Evolutionary conservation across 2,888 invertebrate genomes (phyloP).

Genomic region (Zaprionus obscuricornis): DNA sequence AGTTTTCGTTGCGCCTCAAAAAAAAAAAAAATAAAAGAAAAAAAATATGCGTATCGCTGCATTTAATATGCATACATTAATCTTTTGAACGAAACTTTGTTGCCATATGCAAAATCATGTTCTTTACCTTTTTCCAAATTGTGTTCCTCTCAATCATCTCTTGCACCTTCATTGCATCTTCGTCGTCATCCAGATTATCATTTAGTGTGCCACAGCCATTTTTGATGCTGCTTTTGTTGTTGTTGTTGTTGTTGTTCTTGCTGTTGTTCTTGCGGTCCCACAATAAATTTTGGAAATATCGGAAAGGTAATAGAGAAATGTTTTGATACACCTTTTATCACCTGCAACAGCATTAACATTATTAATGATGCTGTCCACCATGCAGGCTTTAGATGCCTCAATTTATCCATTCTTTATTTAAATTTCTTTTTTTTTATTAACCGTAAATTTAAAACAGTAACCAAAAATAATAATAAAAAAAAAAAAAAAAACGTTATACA

Average conservation of each 20-base stretch:
- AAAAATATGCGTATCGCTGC: too few species aligned
- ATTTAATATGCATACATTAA: slow-evolving; percentile 47
- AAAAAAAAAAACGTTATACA: too few species aligned
- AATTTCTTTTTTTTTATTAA: too few species aligned
- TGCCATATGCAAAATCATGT: slow-evolving; percentile 1
- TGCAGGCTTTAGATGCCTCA: slow-evolving; percentile 31
- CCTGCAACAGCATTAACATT: slow-evolving; percentile 30
- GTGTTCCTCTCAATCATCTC: too few species aligned
- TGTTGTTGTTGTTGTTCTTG: slow-evolving; percentile 2
- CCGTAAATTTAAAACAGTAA: background rate
- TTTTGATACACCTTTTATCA: slow-evolving; percentile 22
- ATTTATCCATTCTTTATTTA: slow-evolving; percentile 57
- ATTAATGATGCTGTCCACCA: slow-evolving; percentile 49
- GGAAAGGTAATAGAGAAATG: background rate
- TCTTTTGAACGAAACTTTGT: slow-evolving; percentile 17
- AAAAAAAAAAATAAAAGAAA: too few species aligned
- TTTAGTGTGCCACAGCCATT: too few species aligned
- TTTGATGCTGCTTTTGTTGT: too few species aligned
- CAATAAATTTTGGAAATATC: background rate
- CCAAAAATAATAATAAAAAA: background rate
- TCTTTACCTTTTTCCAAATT: too few species aligned
- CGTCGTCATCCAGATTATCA: too few species aligned
- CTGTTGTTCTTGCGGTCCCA: too few species aligned
- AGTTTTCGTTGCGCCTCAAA: background rate
- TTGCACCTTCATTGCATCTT: too few species aligned